phyloP scores from a whole-genome alignment of 2,797 vertebrate genomes.

The Thripadectes ignobilis region DNA sequence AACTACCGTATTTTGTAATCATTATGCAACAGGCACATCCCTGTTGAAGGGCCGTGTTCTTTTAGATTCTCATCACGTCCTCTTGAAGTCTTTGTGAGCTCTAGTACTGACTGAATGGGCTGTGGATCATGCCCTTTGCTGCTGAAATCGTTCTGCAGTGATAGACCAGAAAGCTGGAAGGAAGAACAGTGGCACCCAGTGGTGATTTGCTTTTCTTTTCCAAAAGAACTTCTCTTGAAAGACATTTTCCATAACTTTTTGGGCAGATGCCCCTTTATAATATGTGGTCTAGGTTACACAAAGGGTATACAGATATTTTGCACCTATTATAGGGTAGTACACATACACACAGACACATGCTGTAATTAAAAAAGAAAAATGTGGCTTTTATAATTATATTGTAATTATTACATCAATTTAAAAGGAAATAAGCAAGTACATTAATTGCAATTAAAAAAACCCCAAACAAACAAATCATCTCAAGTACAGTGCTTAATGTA shows the following conservation, averaged over 20 bases:
- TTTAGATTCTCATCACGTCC: not conserved
- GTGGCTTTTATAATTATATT: not conserved
- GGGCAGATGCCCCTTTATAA: not conserved
- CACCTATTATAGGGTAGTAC: not conserved
- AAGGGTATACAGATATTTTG: not conserved
- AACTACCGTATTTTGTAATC: not conserved
- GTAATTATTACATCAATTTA: not conserved
- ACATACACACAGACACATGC: rapidly evolving
- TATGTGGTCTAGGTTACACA: not conserved
- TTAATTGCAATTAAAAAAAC: not conserved
- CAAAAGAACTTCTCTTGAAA: not conserved
- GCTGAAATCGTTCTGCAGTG: not conserved
- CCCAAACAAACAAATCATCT: not conserved
- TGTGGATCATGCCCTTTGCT: not conserved
- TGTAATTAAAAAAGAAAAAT: not conserved
- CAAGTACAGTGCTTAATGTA: not conserved
- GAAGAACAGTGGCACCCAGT: slow-evolving; percentile 70
- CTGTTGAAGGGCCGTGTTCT: not conserved
- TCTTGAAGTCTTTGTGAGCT: not conserved
- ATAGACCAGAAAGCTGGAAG: not conserved
- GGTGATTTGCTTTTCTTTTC: slow-evolving; percentile 30
- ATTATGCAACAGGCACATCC: not conserved
- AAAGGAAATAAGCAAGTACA: not conserved
- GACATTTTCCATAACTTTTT: not conserved
- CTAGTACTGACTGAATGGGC: not conserved